These are phyloP conservation scores for Drosophila lacicola DNA, from an alignment of 2,888 invertebrate species.

Conservation along the genomic window DNA sequence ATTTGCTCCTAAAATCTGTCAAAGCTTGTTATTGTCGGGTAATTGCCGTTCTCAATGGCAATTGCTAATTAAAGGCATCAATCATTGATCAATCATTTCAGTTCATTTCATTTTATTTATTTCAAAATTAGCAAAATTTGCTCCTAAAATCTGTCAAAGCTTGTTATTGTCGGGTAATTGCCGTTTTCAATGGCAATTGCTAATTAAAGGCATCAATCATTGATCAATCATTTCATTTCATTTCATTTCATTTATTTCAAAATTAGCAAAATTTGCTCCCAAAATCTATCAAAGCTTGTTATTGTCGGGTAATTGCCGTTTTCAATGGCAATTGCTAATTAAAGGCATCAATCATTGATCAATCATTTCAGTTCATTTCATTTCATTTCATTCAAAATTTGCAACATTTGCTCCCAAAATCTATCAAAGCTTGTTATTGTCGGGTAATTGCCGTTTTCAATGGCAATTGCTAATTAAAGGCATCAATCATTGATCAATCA, in stretches of 20 bases:
- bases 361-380: not conserved
- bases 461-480: slow-evolving; percentile 66
- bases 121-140: not conserved
- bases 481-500: slow-evolving; percentile 3
- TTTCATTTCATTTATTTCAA: not conserved
- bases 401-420: no score
- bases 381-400: not conserved
- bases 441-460: slow-evolving; percentile 73
- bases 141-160: slow-evolving; percentile 2
- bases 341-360: slow-evolving; percentile 12
- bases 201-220: slow-evolving; percentile 38
- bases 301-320: slow-evolving; percentile 70
- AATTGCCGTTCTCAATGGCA: slow-evolving; percentile 73
- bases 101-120: not conserved
- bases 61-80: slow-evolving; percentile 60
- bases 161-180: slow-evolving; percentile 67
- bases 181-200: slow-evolving; percentile 76
- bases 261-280: not conserved
- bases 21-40: slow-evolving; percentile 63
- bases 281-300: slow-evolving; percentile 29
- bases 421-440: slow-evolving; percentile 52
- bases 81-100: not conserved
- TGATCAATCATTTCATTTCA: not conserved
- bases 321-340: slow-evolving; percentile 74
- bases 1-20: no score